Conservation (phyloP, 2,113 vertebrate genomes). For the Sorex fumeus region DNA sequence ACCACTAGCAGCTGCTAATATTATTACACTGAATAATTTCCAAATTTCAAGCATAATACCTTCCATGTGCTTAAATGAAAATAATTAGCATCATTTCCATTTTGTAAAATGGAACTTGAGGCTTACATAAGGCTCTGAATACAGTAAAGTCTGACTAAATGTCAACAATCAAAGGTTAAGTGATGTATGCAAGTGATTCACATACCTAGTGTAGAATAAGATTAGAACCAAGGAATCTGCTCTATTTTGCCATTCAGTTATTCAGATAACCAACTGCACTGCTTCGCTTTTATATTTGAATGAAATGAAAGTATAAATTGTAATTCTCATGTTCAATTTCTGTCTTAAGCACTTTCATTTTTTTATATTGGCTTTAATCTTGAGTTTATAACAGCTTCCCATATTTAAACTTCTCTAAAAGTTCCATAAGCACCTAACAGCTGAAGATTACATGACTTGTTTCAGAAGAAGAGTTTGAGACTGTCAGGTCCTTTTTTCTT, state of each 20-base stretch:
- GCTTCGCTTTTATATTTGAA: constrained; percentile 14
- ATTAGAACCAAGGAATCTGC: constrained; percentile 18
- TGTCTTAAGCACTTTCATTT: background rate
- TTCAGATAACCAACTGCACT: background rate
- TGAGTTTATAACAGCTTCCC: background rate
- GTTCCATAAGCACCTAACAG: background rate
- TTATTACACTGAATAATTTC: background rate
- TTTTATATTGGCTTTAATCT: background rate
- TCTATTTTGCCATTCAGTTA: background rate
- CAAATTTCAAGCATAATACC: constrained; percentile 4
- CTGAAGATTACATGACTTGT: constrained; percentile 24
- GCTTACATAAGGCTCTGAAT: background rate
- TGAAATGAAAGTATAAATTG: constrained; percentile 40
- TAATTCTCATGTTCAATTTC: background rate
- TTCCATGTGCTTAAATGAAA: background rate
- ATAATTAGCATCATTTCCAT: constrained; percentile 5
- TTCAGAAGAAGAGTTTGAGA: background rate
- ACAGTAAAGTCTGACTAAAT: background rate
- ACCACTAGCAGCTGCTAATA: background rate
- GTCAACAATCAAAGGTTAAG: background rate
- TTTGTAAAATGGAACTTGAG: constrained; percentile 36
- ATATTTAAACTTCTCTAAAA: constrained; percentile 27
- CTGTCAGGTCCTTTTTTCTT: background rate
- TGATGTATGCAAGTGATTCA: background rate
- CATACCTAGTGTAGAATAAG: background rate